Evolutionary conservation across 2,113 vertebrate species (phyloP), one percentile per base, ranked within the genome.

Genomic region (Verasper variegatus): DNA sequence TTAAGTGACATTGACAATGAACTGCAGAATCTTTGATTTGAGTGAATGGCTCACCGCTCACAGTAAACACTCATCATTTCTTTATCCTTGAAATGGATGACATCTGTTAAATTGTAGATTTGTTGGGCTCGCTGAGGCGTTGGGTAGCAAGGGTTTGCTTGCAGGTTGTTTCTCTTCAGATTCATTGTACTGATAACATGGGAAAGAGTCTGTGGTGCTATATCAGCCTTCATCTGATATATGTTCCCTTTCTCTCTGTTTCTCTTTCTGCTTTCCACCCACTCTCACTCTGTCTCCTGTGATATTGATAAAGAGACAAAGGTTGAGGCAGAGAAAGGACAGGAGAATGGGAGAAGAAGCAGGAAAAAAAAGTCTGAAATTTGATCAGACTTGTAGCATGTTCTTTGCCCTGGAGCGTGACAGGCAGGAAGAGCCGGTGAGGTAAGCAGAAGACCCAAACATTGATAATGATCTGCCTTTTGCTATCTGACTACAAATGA

Each of bases 391-490:
- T 78, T 91, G 85, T 91, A 86, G 88, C 85, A 67, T 81, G 75
- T 80, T 79, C 82, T 76, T 67, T 49, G 80, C 70, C 84, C 86
- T 89, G 84, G 70, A 92, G 83, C 55, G 70, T 90, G 83, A 91
- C 88, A 80, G 74, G 45, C 71, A 82, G 83, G 76, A 85, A 78
- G 87, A 82, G 84, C 40, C 75, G 85, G 64, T 71, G 78, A 86
- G 80, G 71, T 78, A 78, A 89, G 82, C 78, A 87, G 64, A 24
- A 42, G 68, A 78, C 68, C 81, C 61, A 86, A 84, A 85, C 65
- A 78, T 49, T 82, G 86, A 90, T 91, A 90, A 81, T 83, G 85
- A 91, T 93, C 87, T 78, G 79, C 55, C 78, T 71, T 12, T 21
- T 72, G 86, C 75, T 68, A 81, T 88, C 74, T 37, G 60, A 68